Conservation (phyloP, 2,888 invertebrate genomes). For the Melanostoma mellinum region DNA sequence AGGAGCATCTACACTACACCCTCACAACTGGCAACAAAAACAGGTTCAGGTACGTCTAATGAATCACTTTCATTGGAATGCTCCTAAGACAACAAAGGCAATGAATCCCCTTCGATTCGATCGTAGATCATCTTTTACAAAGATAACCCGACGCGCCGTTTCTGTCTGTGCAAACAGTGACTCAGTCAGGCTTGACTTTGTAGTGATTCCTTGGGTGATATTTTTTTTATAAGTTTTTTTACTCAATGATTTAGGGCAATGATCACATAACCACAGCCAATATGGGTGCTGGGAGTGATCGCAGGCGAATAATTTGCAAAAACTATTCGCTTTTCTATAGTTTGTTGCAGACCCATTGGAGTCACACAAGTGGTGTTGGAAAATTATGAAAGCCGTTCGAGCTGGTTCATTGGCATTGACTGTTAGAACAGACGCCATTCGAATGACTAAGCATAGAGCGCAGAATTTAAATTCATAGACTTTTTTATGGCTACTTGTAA, state of each 20-base stretch:
- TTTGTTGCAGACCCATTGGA: slow-evolving; percentile 51
- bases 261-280: slow-evolving; percentile 10
- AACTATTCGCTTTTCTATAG: slow-evolving; percentile 33
- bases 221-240: neutral
- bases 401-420: slow-evolving; percentile 66
- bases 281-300: slow-evolving; percentile 1
- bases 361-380: slow-evolving; percentile 18
- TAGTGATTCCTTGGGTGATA: slow-evolving; percentile 25
- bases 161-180: slow-evolving; percentile 33
- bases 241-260: slow-evolving; percentile 45
- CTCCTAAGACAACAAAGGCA: slow-evolving; percentile 11
- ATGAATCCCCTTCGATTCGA: slow-evolving; percentile 20
- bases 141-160: slow-evolving; percentile 25
- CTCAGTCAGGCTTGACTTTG: slow-evolving; percentile 58
- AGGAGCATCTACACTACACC: slow-evolving; percentile 29
- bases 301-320: slow-evolving; percentile 23
- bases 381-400: slow-evolving; percentile 4
- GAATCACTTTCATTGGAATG: slow-evolving; percentile 49
- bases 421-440: slow-evolving; percentile 34
- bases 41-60: slow-evolving; percentile 41
- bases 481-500: neutral
- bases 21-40: slow-evolving; percentile 36
- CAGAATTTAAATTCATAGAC: slow-evolving; percentile 32
- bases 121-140: slow-evolving; percentile 51
- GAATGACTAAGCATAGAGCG: slow-evolving; percentile 54